Base-by-base conservation (phyloP, 2,797 vertebrate genomes). In the Pelochelys cantorii region DNA sequence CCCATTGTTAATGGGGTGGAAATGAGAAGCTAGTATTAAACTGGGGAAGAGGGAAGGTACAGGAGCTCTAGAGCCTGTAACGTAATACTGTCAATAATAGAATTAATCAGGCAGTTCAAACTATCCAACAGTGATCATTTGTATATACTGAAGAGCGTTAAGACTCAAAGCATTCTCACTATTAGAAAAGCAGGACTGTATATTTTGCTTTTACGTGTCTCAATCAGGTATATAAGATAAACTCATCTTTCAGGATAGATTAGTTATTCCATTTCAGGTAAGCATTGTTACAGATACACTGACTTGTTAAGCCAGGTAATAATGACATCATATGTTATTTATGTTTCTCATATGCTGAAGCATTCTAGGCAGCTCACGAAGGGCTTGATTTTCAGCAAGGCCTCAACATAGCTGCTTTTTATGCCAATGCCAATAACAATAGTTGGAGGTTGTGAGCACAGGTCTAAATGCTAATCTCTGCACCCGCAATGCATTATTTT, bases 291-390 rank as follows among this genome's bases (percentile, higher is more conserved):
- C 96, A 97, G 97, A 96, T 0, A 34, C 57, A 75, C 75, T 75
- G 57, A 97, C 97, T 97, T 98, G 95, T 96, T 93, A 94, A 94
- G 95, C 96, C 92, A 97, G 97, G 97, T 98, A 98, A 98, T 97
- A 98, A 97, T 57, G 17, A 95, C 96, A 97, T 88, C 88, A 88
- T 95, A 92, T 96, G 97, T 98, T 98, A 98, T 98, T 98, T 97
- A 97, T 90, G 93, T 94, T 90, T 97, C 97, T 97, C 98, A 98
- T 98, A 97, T 98, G 97, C 94, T 97, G 96, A 97, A 98, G 98
- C 97, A 97, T 97, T 97, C 97, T 97, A 56, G 85, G 94, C 97
- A 97, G 97, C 82, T 95, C 94, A 96, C 94, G 96, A 96, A 90
- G 93, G 93, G 88, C 90, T 97, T 97, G 97, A 96, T 93, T 96